phyloP scores from a whole-genome alignment of 2,113 vertebrate species.

The zebrafish (Danio rerio) region GRCz12tu NC_133186.1:23871001-23871500 shows the following conservation, averaged over 20 bases:
- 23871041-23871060: slow-evolving; percentile 67
- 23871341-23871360: slow-evolving; percentile 63
- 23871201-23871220: slow-evolving; percentile 78
- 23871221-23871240: slow-evolving; percentile 81
- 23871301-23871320: slow-evolving; percentile 83
- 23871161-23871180: slow-evolving; percentile 77
- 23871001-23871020: slow-evolving; percentile 78
- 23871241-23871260: slow-evolving; percentile 62
- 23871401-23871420: slow-evolving; percentile 83
- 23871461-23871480: slow-evolving; percentile 56
- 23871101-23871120: slow-evolving; percentile 79
- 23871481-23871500: slow-evolving; percentile 57
- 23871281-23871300: slow-evolving; percentile 75
- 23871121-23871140: slow-evolving; percentile 73
- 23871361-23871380: slow-evolving; percentile 80
- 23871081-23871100: slow-evolving; percentile 65
- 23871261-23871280: slow-evolving; percentile 64
- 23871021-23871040: slow-evolving; percentile 81
- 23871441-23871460: slow-evolving; percentile 74
- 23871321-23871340: slow-evolving; percentile 63
- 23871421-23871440: slow-evolving; percentile 85
- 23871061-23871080: slow-evolving; percentile 62
- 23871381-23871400: slow-evolving; percentile 83
- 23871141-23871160: slow-evolving; percentile 81
- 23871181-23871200: slow-evolving; percentile 82